phyloP scores from a whole-genome alignment of 1,140 invertebrate genomes.

The Eupeodes corollae region DNA sequence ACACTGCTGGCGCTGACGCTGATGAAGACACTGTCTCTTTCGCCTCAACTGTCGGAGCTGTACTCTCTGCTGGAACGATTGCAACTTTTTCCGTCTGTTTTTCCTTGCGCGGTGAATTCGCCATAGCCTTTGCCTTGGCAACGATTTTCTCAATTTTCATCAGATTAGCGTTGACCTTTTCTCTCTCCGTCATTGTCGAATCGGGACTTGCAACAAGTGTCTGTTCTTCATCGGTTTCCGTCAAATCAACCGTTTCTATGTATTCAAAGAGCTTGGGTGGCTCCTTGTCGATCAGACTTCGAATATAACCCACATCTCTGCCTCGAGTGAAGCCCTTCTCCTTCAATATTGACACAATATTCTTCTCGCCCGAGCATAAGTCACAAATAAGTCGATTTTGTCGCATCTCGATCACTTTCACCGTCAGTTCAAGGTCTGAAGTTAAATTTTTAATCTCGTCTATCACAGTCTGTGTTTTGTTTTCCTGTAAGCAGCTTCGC shows the following conservation, averaged over 20 bases:
- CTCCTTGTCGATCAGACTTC: conserved; percentile 28
- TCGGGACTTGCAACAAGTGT: too few species aligned
- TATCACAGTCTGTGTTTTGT: conserved; percentile 10
- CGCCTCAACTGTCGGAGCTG: background rate
- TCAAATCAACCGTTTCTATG: conserved; percentile 29
- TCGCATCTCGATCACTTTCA: conserved; percentile 29
- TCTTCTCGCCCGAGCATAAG: conserved; percentile 11
- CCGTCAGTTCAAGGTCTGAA: conserved; percentile 18
- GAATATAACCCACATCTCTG: conserved; percentile 26
- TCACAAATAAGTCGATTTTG: conserved; percentile 31
- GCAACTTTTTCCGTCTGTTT: background rate
- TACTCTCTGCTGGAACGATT: background rate
- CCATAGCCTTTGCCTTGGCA: background rate
- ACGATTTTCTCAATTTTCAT: too few species aligned
- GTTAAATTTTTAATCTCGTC: conserved; percentile 4
- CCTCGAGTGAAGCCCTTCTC: conserved; percentile 15
- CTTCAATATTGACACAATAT: conserved; percentile 18
- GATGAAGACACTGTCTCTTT: background rate
- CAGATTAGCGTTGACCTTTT: too few species aligned
- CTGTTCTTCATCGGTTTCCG: conserved; percentile 24
- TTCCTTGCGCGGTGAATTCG: background rate
- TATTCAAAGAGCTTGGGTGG: conserved; percentile 25
- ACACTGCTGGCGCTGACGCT: background rate
- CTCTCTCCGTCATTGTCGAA: too few species aligned
- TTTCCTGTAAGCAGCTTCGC: conserved; percentile 14